Base-by-base conservation (phyloP, 2,888 invertebrate genomes). In the Agrilus biguttatus region DNA sequence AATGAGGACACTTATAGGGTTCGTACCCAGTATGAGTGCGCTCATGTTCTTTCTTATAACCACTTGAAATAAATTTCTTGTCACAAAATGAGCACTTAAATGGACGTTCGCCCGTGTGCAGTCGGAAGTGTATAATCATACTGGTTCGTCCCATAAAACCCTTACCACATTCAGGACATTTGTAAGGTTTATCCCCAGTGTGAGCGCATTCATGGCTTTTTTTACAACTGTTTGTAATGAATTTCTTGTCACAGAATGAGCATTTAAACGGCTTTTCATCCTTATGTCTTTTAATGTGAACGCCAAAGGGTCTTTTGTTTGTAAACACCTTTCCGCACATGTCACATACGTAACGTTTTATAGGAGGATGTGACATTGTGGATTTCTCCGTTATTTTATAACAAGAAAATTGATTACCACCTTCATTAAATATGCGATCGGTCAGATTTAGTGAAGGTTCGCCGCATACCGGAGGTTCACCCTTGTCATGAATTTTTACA, bases 171-270 rank as follows among this genome's bases (percentile, higher is more conserved):
- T n/a, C n/a, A n/a, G n/a, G 74, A 74, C 49, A 71, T 73, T n/a
- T 70, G 61, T 3, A 71, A 72, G 1, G 65, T 2, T 17, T 23
- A 23, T n/a, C n/a, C n/a, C n/a, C n/a, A n/a, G n/a, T n/a, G n/a
- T 23, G 23, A 23, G 23, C 5, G 7, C 23, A 2, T 23, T 23
- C 23, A 6, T 23, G 23, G 8, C 2, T 6, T 8, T 6, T 2
- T 23, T 23, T 23, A 6, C 5, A 6, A 23, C 7, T 23, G 2
- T 23, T 3, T 2, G 6, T 5, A 6, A 23, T 8, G 5, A 23
- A 23, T 8, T 23, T 23, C 23, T 23, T 23, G 8, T 8, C 23
- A 6, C 23, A 23, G 8, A 23, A 23, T 6, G 23, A 23, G 8
- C 23, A 23, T 23, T 23, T 23, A 14, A 55, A 61, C 4, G 60